Evolutionary conservation across 2,113 vertebrate genomes (phyloP), one percentile per base, ranked within the genome.

Genomic region (Ophiodon elongatus): DNA sequence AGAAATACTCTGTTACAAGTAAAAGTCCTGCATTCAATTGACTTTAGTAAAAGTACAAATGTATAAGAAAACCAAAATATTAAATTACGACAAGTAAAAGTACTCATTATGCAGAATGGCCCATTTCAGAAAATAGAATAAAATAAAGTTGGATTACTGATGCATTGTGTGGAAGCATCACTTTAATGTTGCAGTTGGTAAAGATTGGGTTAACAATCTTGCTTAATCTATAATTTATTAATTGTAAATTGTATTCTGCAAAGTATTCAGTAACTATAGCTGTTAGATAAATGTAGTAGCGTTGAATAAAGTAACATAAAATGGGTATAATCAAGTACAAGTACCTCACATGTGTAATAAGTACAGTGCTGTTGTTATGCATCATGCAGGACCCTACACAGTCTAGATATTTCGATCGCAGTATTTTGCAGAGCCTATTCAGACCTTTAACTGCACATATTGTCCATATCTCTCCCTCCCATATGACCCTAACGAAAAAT

Each of bases 321-420:
- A 45, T 15, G 41, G 21, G 1, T 23, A 54, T 47, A 54, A 6
- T 54, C 2, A 8, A n/a, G 5, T 23, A 54, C 9, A 23, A 60
- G 27, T 17, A 43, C 65, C 15, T 67, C n/a, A 39, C 33, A 62
- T 29, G 5, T 37, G 4, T 14, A 6, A 45, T 15, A 29, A 59
- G 60, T 6, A 0, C 29, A 35, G 10, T 29, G 17, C 9, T 27
- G 54, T 5, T 15, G 52, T 27, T 17, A 4, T 14, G 45, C 33
- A 33, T 23, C 19, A 15, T 25, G 43, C 70, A 27, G 64, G 64
- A 52, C 54, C 47, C 13, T 64, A 7, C 23, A 19, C 21, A 47
- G 25, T 84, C 78, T 19, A 29, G 25, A 76, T 41, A n/a, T 33
- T 68, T 80, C 76, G 3, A 8, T 33, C 2, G 35, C 59, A 56